These are phyloP conservation scores for Zelleria hepariella DNA, from an alignment of 2,888 invertebrate species.

Conservation along the genomic window DNA sequence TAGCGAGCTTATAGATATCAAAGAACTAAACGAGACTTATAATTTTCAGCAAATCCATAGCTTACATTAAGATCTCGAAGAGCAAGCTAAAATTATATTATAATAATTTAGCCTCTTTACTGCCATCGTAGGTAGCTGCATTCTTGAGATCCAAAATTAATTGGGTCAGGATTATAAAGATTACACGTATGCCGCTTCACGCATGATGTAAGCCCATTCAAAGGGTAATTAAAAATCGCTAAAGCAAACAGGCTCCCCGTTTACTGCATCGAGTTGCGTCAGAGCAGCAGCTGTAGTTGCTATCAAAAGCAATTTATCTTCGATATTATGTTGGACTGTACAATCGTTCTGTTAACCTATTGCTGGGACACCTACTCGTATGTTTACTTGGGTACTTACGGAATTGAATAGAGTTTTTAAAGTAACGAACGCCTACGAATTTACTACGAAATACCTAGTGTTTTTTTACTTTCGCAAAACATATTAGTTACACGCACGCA, in stretches of 20 bases:
- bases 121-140: not conserved
- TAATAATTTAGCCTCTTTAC: not conserved
- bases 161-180: not conserved
- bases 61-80: no score
- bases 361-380: not conserved
- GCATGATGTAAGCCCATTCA: not conserved
- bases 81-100: not conserved
- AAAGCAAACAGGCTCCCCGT: not conserved
- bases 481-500: no score
- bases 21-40: no score
- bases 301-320: not conserved
- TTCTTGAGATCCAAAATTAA: not conserved
- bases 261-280: not conserved
- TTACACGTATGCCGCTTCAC: not conserved
- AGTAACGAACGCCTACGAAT: no score
- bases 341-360: not conserved
- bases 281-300: not conserved
- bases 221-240: slow-evolving; percentile 3
- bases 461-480: no score
- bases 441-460: no score
- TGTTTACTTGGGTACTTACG: not conserved
- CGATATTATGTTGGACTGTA: not conserved
- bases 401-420: not conserved
- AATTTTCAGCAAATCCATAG: no score
- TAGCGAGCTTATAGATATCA: no score